Percentiles rank a stretch among this genome's conserved stretches.
Evolutionary conservation across 2,113 vertebrate genomes (phyloP).

Genomic region (Galbula dea): DNA sequence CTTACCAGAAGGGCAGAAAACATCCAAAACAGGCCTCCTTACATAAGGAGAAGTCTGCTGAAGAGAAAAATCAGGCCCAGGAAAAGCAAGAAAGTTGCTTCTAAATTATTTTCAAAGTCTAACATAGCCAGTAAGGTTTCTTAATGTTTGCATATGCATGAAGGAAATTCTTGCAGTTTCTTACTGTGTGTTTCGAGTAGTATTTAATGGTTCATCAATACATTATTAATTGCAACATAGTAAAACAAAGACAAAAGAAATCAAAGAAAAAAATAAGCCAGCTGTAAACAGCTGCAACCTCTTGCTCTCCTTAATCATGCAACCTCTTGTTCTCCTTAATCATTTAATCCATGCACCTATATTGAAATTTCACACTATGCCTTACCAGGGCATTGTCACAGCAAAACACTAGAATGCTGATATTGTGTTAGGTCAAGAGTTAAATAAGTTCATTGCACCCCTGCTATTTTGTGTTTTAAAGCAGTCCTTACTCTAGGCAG

Average conservation of each 20-base stretch:
- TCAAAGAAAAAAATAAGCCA: neutral
- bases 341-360: conserved; percentile 42
- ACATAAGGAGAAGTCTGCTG: neutral
- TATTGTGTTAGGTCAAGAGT: conserved; percentile 52
- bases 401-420: conserved; percentile 61
- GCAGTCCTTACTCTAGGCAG: conserved; percentile 18
- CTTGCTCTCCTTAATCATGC: conserved; percentile 45
- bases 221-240: neutral
- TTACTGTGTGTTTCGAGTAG: neutral
- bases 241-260: neutral
- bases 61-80: neutral
- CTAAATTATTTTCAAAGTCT: neutral
- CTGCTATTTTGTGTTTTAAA: conserved; percentile 70
- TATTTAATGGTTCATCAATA: neutral
- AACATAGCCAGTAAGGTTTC: neutral
- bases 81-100: neutral
- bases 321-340: conserved; percentile 49
- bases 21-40: neutral
- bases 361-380: conserved; percentile 32
- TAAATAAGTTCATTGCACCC: conserved; percentile 60
- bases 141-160: neutral
- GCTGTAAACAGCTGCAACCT: conserved; percentile 37
- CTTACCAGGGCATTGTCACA: conserved; percentile 36
- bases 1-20: neutral
- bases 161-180: neutral